Base-by-base conservation (phyloP, 2,113 vertebrate genomes). In the Monopterus albus region DNA sequence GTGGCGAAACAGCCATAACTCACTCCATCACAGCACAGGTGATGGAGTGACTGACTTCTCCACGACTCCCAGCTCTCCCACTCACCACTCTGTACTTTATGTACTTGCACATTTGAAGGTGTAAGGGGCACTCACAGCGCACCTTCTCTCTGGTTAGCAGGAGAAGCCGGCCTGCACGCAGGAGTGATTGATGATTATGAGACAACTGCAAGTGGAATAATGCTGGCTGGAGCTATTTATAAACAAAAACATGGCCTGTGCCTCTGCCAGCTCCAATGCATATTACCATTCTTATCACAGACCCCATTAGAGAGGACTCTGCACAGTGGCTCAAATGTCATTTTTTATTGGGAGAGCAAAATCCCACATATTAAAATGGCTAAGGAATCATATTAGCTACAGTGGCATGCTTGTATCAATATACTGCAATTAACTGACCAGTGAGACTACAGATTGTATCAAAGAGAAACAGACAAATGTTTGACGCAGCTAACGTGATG, bases 111-210 rank as follows among this genome's bases (percentile, higher is more conserved):
- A 75, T 75, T 76, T 57, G 56, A 76, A 84, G 87, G 91, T 81
- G 82, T 75, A 83, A 87, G 82, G 87, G 72, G 78, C 33, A 51
- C 83, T 78, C 64, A 61, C 69, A n/a, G 70, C 58, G 76, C 68
- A 75, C 77, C 81, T 79, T 55, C 70, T 78, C 87, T 85, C 82
- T 68, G 70, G 77, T 84, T 79, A 88, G 80, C 62, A 57, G 73
- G 69, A 79, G 52, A 78, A 64, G 66, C 68, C 52, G 28, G 81
- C 73, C 72, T 26, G 72, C 28, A 65, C 28, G 68, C 60, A 8
- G 70, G 62, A 59, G 72, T 92, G 92, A 94, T 93, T 92, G 92
- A 94, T 92, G 89, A 91, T 91, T 90, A 91, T 88, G 83, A 86
- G 88, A 91, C 81, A 87, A 87, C 87, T 70, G 86, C 79, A 76